Base-by-base conservation (phyloP, 2,113 vertebrate species). In the Candoia aspera region DNA sequence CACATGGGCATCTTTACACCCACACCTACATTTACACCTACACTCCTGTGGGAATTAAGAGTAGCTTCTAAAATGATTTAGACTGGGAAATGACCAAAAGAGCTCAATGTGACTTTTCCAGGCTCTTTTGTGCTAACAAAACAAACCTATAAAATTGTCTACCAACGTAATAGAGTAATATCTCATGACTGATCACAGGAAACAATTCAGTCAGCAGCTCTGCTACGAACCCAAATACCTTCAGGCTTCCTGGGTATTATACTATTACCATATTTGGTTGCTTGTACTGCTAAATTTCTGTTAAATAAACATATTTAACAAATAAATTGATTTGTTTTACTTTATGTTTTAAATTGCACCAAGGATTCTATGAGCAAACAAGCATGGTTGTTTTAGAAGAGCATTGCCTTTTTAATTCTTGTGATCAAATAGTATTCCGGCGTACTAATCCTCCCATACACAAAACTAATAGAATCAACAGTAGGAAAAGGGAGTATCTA, bases 401-500 rank as follows among this genome's bases (percentile, higher is more conserved):
- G 46, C n/a, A 8, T 64, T 42, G 3, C n/a, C 42, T 23, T 29
- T 59, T 83, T 88, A 88, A 79, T 46, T 87, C n/a, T 57, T 59
- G 55, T 46, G 26, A 84, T 29, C 8, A 53, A 64, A 62, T n/a
- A 53, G 17, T 68, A 33, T n/a, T 29, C 23, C 13, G 55, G 23
- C 87, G 54, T 12, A 60, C 15, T 79, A 37, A 37, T 79, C 68
- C 68, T 37, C n/a, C 68, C 68, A 37, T 37, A 79, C 8, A 42
- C 33, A 79, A 37, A 79, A 79, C 8, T 19, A 79, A 79, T 79
- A 79, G 33, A 42, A 9, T 21, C 33, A 89, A 85, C 49, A 55
- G 62, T 24, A 54, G 37, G 58, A 85, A 83, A 87, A 89, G 58
- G 79, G 89, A 84, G 62, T 85, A 89, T 57, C 21, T 88, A 42